Conservation (phyloP, 2,113 vertebrate genomes). For the Eonycteris spelaea region DNA sequence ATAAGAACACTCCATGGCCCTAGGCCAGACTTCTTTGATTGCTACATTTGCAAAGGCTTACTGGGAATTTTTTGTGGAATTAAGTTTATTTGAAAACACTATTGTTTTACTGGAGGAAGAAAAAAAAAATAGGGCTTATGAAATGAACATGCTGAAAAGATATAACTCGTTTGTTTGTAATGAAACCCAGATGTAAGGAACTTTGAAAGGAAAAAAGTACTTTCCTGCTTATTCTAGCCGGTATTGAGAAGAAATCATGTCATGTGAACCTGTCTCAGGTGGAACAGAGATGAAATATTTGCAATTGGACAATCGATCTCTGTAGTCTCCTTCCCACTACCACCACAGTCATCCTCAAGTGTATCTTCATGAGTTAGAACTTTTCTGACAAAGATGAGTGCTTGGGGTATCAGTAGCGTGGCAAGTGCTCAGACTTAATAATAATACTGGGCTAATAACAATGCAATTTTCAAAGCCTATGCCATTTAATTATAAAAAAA, state of each 20-base stretch:
- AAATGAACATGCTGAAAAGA: slow-evolving; percentile 41
- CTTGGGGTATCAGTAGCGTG: not conserved
- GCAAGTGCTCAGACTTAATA: too few species aligned
- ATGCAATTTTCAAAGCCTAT: not conserved
- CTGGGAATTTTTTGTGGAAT: not conserved
- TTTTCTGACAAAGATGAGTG: not conserved
- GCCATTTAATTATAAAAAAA: not conserved
- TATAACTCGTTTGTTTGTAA: not conserved
- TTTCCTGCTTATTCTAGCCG: not conserved
- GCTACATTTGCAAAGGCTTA: not conserved
- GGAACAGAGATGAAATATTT: not conserved
- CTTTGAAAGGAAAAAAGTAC: not conserved
- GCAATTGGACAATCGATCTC: not conserved
- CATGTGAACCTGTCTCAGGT: not conserved
- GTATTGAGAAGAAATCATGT: not conserved
- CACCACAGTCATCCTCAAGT: not conserved
- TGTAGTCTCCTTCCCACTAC: not conserved
- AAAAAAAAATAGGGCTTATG: not conserved
- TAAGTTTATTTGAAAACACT: slow-evolving; percentile 29
- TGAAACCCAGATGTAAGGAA: slow-evolving; percentile 46
- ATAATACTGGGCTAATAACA: not conserved
- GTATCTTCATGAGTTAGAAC: not conserved
- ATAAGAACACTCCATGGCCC: not conserved
- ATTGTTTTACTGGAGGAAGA: slow-evolving; percentile 29
- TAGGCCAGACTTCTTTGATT: not conserved